These are phyloP conservation scores for Nothura maculosa DNA, from an alignment of 2,797 vertebrate genomes.

Conservation along the genomic window DNA sequence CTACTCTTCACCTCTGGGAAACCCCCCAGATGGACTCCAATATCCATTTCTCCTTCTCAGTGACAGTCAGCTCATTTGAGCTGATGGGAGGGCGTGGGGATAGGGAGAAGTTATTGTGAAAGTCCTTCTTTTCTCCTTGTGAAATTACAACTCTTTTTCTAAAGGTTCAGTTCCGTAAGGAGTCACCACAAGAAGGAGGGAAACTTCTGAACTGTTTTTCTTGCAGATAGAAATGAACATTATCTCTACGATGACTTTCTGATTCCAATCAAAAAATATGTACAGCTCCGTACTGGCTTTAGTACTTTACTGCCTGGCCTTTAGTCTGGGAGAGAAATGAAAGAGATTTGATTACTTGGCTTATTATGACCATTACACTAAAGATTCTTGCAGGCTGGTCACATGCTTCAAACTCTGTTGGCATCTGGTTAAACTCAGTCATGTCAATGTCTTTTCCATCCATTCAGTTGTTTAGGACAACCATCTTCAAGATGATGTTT, in stretches of 20 bases:
- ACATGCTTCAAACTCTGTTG: background rate
- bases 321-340: background rate
- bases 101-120: background rate
- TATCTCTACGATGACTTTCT: background rate
- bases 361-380: background rate
- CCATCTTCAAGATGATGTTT: background rate
- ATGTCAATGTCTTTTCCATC: background rate
- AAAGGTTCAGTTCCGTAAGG: background rate
- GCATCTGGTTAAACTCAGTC: background rate
- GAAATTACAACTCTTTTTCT: background rate
- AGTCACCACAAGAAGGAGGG: background rate
- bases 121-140: background rate
- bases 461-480: background rate
- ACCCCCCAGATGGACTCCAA: background rate
- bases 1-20: background rate
- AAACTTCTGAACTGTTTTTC: background rate
- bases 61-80: background rate
- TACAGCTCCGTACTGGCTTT: background rate
- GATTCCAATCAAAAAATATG: background rate
- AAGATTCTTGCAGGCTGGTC: background rate
- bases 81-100: background rate
- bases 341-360: background rate
- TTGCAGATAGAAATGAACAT: background rate
- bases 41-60: background rate
- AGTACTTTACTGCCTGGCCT: no score